Evolutionary conservation across 2,113 vertebrate genomes (phyloP).

Genomic region (Trinectes maculatus): DNA sequence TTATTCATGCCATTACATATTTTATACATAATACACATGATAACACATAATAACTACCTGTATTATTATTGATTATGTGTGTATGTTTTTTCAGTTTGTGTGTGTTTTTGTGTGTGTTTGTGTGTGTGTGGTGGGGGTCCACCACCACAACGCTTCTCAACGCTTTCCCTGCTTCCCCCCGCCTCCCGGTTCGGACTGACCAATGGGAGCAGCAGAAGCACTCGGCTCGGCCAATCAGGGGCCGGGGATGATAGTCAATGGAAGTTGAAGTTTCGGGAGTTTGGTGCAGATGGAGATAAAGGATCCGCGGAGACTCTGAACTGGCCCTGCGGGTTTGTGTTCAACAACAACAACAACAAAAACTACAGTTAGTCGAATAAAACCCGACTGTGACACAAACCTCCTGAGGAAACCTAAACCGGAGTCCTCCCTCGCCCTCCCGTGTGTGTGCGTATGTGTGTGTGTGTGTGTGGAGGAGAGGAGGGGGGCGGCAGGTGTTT

Average conservation of each 20-base stretch:
- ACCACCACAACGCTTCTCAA: constrained; percentile 8
- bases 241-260: constrained; percentile 64
- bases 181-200: constrained; percentile 25
- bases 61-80: too few relatives aligned
- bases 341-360: too few relatives aligned
- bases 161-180: constrained; percentile 13
- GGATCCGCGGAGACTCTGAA: not conserved
- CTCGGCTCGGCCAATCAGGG: constrained; percentile 56
- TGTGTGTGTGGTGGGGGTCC: not conserved
- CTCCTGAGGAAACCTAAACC: too few relatives aligned
- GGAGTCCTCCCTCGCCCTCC: constrained; percentile 15
- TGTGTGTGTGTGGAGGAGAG: constrained; percentile 16
- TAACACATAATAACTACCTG: too few relatives aligned
- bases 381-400: not conserved
- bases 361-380: not conserved
- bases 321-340: fast-evolving
- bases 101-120: not conserved
- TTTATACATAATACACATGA: too few relatives aligned
- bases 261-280: constrained; percentile 68
- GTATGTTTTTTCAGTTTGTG: too few relatives aligned
- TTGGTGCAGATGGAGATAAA: constrained; percentile 35
- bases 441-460: not conserved
- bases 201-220: constrained; percentile 46
- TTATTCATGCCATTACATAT: too few relatives aligned
- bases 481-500: constrained; percentile 74